Conservation (phyloP, 2,888 invertebrate species). For the Smittia sp. region DNA sequence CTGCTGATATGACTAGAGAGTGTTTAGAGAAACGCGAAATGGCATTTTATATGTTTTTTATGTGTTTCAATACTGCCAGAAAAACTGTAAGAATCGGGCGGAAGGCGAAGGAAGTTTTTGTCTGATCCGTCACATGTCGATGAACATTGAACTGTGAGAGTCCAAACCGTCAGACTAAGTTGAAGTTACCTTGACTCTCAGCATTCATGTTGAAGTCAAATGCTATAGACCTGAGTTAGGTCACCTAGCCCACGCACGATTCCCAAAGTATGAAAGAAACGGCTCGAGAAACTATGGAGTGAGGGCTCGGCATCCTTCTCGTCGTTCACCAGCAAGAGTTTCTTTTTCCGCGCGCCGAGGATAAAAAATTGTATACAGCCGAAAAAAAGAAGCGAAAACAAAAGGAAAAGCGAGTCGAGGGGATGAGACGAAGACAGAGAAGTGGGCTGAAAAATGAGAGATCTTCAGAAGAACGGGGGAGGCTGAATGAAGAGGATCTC, state of each 20-base stretch:
- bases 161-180: too few relatives aligned
- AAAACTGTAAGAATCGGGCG: constrained; percentile 21
- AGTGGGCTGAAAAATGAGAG: neutral
- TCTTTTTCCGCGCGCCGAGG: constrained; percentile 8
- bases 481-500: neutral
- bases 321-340: neutral
- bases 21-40: constrained; percentile 41
- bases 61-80: constrained; percentile 35
- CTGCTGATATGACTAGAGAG: constrained; percentile 36
- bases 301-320: neutral
- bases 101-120: too few relatives aligned
- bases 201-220: too few relatives aligned
- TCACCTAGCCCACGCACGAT: too few relatives aligned
- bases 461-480: neutral
- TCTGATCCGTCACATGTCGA: too few relatives aligned
- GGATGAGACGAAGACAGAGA: constrained; percentile 11
- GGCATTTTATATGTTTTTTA: constrained; percentile 39
- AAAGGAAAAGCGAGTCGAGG: neutral
- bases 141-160: too few relatives aligned
- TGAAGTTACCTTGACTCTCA: too few relatives aligned
- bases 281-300: constrained; percentile 10
- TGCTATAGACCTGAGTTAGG: too few relatives aligned
- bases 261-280: neutral
- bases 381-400: constrained; percentile 13
- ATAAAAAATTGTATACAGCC: constrained; percentile 13